Conservation (phyloP, 2,113 vertebrate species). For the Jacana jacana region DNA sequence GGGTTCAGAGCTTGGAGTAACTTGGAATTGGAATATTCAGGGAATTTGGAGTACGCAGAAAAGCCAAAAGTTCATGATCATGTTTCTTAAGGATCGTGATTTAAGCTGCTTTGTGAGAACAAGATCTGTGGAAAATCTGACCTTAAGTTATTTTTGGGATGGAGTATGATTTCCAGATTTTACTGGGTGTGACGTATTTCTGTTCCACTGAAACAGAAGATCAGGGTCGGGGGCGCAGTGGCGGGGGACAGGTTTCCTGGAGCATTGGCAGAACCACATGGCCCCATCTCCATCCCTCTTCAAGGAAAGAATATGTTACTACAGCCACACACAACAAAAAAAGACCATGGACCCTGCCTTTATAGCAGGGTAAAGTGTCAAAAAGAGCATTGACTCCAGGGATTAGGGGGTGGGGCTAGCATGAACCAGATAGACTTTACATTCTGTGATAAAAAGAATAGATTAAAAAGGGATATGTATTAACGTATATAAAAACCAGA, state of each 20-base stretch:
- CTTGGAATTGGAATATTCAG: neutral
- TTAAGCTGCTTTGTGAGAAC: neutral
- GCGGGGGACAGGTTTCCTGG: neutral
- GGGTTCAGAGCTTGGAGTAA: neutral
- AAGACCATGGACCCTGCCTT: rapidly evolving
- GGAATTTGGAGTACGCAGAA: neutral
- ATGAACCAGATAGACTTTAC: no score
- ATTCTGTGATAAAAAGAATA: neutral
- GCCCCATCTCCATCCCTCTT: neutral
- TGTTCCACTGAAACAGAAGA: neutral
- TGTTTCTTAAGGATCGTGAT: neutral
- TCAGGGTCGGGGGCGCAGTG: neutral
- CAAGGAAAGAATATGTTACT: neutral
- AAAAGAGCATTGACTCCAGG: neutral
- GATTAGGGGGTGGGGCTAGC: no score
- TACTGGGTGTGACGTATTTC: neutral
- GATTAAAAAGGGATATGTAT: neutral
- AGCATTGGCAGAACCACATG: neutral
- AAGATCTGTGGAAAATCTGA: neutral
- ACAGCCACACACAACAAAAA: neutral
- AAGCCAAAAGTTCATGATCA: neutral
- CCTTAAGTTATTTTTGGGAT: neutral
- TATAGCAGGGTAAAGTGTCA: neutral
- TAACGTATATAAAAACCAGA: neutral
- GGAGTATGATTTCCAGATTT: neutral